These are phyloP conservation scores for Oceanites oceanicus DNA, from an alignment of 2,113 vertebrate genomes.

Conservation along the genomic window DNA sequence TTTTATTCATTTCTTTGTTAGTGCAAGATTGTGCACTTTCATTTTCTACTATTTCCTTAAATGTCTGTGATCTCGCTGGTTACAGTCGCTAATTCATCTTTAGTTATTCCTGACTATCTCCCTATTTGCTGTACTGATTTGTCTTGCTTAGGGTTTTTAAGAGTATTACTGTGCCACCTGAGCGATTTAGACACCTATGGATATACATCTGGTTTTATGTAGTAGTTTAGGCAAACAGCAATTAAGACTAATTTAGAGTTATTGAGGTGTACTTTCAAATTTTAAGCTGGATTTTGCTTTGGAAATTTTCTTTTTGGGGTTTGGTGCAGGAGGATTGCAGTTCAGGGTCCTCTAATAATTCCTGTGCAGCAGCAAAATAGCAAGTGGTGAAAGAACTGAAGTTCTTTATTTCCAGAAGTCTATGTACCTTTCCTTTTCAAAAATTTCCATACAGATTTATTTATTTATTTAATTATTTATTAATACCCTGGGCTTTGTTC, in stretches of 20 bases:
- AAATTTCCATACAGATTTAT: not conserved
- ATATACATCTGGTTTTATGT: not conserved
- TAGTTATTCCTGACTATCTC: not conserved
- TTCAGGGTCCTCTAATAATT: not conserved
- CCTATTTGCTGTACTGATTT: not conserved
- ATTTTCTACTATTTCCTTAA: not conserved
- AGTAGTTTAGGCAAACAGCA: not conserved
- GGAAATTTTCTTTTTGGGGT: not conserved
- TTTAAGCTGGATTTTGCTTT: not conserved
- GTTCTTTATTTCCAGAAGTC: not conserved
- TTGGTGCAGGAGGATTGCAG: not conserved
- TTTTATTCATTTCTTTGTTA: not conserved
- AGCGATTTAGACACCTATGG: not conserved
- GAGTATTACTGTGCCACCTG: not conserved
- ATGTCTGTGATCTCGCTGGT: not conserved
- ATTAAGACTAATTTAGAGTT: not conserved
- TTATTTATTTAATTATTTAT: not conserved
- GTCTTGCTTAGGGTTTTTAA: not conserved
- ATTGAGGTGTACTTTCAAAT: not conserved
- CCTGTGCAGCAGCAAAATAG: not conserved
- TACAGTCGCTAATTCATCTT: not conserved
- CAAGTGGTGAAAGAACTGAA: not conserved
- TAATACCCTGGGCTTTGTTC: not conserved
- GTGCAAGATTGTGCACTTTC: not conserved
- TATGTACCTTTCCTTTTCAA: not conserved